These are phyloP conservation scores for Silurus lanzhouensis DNA, from an alignment of 2,797 vertebrate species.

Conservation along the genomic window DNA sequence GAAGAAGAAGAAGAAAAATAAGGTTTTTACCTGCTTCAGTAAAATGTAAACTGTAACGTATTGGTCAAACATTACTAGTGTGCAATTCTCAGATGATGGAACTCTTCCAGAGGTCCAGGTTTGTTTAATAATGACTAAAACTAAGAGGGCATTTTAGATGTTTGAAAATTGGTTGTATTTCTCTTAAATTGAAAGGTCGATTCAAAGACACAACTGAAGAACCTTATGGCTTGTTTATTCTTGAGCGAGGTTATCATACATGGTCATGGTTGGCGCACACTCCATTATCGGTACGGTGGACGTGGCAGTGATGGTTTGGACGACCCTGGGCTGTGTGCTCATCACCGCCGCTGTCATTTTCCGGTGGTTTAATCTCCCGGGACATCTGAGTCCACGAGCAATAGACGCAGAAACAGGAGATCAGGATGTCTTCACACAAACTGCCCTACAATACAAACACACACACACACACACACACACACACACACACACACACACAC, in stretches of 20 bases:
- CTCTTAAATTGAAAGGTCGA: not conserved
- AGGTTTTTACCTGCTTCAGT: no score
- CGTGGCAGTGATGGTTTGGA: not conserved
- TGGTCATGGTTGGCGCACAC: no score
- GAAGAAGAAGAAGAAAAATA: no score
- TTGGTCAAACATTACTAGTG: no score
- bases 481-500: not conserved
- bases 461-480: constrained; percentile 8
- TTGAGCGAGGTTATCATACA: no score
- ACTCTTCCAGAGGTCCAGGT: not conserved
- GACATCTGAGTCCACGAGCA: constrained; percentile 74
- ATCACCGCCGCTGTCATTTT: not conserved
- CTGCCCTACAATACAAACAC: constrained; percentile 59
- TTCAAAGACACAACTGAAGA: not conserved
- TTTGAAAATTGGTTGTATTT: not conserved
- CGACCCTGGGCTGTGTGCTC: not conserved
- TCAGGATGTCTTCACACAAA: constrained; percentile 62
- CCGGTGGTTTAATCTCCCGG: constrained; percentile 62
- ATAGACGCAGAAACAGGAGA: constrained; percentile 57
- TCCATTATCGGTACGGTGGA: not conserved
- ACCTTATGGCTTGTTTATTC: not conserved
- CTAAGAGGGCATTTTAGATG: not conserved
- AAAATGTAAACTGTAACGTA: no score
- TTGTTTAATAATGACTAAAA: not conserved
- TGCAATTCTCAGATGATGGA: no score